phyloP scores from a whole-genome alignment of 2,888 invertebrate genomes.

The Stenchaetothrips biformis region DNA sequence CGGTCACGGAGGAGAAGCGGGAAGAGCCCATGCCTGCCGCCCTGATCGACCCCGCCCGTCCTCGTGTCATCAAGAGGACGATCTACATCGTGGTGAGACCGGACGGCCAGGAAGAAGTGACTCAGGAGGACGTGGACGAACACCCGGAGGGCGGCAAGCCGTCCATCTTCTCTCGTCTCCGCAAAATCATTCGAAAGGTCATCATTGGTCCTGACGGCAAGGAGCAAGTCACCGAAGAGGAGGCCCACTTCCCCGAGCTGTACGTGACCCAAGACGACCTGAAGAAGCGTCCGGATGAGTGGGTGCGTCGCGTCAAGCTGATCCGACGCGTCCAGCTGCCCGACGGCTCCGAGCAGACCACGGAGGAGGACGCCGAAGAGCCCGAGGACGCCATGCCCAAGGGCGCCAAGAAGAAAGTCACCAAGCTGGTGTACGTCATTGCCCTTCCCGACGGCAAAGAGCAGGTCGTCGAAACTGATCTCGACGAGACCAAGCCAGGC shows the following conservation, averaged over 20 bases:
- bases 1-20: slow-evolving; percentile 9
- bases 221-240: slow-evolving; percentile 6
- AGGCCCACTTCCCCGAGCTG: slow-evolving; percentile 17
- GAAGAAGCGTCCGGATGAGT: neutral
- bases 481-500: slow-evolving; percentile 9
- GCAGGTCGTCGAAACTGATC: slow-evolving; percentile 3
- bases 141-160: slow-evolving; percentile 3
- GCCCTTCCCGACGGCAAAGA: neutral
- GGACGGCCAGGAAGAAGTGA: neutral
- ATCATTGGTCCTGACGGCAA: slow-evolving; percentile 10
- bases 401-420: slow-evolving; percentile 12
- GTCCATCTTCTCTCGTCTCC: slow-evolving; percentile 4
- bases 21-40: slow-evolving; percentile 2
- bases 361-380: slow-evolving; percentile 8
- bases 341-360: slow-evolving; percentile 13
- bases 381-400: slow-evolving; percentile 7
- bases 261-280: slow-evolving; percentile 9
- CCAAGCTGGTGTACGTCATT: slow-evolving; percentile 6
- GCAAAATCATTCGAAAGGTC: slow-evolving; percentile 1
- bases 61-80: neutral
- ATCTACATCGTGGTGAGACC: slow-evolving; percentile 4
- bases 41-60: neutral
- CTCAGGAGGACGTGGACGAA: neutral
- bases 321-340: neutral
- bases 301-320: slow-evolving; percentile 3